A percentile compares a stretch with the other conserved stretches of the same genome.
These are phyloP conservation scores for Phengaris arion DNA, from an alignment of 2,888 invertebrate genomes.

Conservation along the genomic window DNA sequence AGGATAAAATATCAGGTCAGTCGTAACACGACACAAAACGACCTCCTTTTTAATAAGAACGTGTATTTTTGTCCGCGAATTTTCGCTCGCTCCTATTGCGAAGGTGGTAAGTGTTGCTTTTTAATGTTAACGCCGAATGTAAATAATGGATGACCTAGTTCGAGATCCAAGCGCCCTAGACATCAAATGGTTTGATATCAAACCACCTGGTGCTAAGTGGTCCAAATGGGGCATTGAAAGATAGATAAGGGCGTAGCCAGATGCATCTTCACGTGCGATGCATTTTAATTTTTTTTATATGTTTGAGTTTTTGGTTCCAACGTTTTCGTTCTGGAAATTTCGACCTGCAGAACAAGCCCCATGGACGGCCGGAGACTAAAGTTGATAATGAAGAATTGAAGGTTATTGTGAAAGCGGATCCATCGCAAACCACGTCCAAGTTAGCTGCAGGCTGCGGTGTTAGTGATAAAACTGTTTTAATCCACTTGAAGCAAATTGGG, in stretches of 20 bases:
- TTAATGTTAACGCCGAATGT: not conserved
- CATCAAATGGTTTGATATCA: constrained; percentile 3
- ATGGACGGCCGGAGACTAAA: no score
- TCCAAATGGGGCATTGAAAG: not conserved
- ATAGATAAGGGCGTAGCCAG: not conserved
- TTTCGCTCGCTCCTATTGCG: not conserved
- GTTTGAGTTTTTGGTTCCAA: no score
- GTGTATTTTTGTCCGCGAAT: constrained; percentile 14
- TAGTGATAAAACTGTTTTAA: no score
- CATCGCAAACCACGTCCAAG: no score
- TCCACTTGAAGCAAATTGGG: no score
- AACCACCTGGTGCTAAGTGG: constrained; percentile 14
- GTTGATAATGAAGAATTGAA: no score
- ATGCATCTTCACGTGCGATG: not conserved
- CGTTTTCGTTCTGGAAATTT: no score
- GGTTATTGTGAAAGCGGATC: no score
- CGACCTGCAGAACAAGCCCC: no score
- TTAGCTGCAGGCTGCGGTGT: no score
- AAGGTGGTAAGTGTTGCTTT: not conserved
- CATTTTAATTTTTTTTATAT: no score
- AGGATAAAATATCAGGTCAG: constrained; percentile 23
- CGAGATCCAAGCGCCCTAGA: constrained; percentile 15
- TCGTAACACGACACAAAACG: constrained; percentile 1
- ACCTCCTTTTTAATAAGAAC: constrained; percentile 24
- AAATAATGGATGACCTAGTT: constrained; percentile 2